Evolutionary conservation across 2,888 invertebrate genomes (phyloP).

Genomic region (Loripinus fragilis): DNA sequence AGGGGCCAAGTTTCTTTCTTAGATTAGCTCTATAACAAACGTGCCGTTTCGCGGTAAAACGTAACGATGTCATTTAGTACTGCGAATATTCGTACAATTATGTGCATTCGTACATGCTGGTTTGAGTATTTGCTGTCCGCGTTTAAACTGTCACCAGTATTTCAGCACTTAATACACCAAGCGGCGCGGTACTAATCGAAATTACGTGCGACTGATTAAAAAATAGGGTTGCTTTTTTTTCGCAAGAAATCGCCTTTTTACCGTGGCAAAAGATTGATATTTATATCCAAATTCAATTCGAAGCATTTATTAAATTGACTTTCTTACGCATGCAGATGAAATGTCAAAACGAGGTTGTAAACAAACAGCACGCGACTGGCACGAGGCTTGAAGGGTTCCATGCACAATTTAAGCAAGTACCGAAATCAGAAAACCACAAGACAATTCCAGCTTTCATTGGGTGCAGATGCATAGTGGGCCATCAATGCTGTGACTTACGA

Average conservation of each 20-base stretch:
- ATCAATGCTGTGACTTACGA: not conserved
- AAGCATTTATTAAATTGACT: slow-evolving; percentile 9
- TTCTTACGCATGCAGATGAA: slow-evolving; percentile 37
- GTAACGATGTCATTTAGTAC: no score
- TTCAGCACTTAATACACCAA: no score
- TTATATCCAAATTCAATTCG: slow-evolving; percentile 11
- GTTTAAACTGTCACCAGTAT: no score
- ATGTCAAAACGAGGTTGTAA: slow-evolving; percentile 58
- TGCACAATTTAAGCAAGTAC: slow-evolving; percentile 35
- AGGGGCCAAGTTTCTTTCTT: slow-evolving; percentile 18
- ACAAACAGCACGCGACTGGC: slow-evolving; percentile 63
- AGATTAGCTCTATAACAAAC: slow-evolving; percentile 17
- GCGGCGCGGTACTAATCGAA: no score
- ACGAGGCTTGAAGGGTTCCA: slow-evolving; percentile 46
- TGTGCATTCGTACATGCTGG: no score
- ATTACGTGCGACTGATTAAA: no score
- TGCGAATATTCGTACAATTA: no score
- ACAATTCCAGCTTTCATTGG: not conserved
- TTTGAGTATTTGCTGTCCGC: slow-evolving; percentile 61
- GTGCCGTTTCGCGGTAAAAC: no score
- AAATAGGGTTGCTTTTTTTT: no score
- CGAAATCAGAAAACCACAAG: not conserved
- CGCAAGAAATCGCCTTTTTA: no score
- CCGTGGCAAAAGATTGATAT: no score
- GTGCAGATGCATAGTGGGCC: not conserved